Evolutionary conservation across 2,113 vertebrate genomes (phyloP).

Genomic region (Craseonycteris thonglongyai): DNA sequence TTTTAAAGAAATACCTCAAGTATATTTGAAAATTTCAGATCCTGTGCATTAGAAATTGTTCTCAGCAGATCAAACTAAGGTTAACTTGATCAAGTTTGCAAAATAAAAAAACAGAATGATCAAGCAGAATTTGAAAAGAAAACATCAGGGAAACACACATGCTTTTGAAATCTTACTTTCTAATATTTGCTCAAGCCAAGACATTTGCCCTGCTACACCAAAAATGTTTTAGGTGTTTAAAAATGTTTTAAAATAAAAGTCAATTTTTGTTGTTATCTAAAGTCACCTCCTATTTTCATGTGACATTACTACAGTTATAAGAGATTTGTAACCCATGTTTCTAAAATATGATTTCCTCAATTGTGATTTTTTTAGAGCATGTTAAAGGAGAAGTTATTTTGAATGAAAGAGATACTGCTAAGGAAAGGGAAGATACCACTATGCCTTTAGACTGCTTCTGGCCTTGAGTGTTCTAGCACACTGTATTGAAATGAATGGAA

Average conservation of each 20-base stretch:
- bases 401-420: constrained; percentile 27
- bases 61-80: background rate
- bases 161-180: background rate
- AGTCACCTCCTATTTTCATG: background rate
- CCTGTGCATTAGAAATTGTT: background rate
- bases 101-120: background rate
- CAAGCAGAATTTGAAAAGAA: background rate
- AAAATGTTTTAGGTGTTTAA: background rate
- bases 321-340: background rate
- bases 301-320: background rate
- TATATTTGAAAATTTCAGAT: background rate
- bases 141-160: background rate
- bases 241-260: background rate
- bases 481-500: constrained; percentile 66
- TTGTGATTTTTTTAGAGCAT: background rate
- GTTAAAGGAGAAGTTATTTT: constrained; percentile 11
- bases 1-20: background rate
- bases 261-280: background rate
- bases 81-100: background rate
- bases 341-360: background rate
- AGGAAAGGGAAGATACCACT: background rate
- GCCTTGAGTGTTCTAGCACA: constrained; percentile 40
- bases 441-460: constrained; percentile 47
- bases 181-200: background rate
- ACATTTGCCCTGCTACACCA: background rate